Evolutionary conservation across 2,113 vertebrate genomes (phyloP).

Genomic region (Leptobrachium ailaonicum): DNA sequence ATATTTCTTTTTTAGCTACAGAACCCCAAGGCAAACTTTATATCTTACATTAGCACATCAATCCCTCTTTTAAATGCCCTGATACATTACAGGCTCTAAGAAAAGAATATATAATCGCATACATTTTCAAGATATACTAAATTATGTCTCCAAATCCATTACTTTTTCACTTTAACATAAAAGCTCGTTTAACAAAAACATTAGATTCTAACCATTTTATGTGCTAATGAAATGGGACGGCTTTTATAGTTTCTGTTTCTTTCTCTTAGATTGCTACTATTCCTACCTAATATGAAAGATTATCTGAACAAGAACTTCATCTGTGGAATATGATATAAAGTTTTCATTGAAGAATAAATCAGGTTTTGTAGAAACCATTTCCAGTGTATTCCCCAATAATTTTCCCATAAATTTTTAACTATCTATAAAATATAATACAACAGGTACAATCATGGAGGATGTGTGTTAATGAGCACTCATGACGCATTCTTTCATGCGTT

Average conservation of each 20-base stretch:
- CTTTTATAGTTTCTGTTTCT: constrained; percentile 53
- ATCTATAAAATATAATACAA: no score
- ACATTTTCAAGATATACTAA: constrained; percentile 46
- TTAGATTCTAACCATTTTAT: constrained; percentile 52
- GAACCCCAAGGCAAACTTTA: constrained; percentile 1
- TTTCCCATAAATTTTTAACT: no score
- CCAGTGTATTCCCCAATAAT: no score
- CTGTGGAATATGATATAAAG: constrained; percentile 10
- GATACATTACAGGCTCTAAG: constrained; percentile 4
- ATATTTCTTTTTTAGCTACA: constrained; percentile 41
- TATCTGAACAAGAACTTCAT: constrained; percentile 43
- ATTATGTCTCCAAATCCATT: constrained; percentile 51
- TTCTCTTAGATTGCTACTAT: constrained; percentile 52
- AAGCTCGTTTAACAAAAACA: constrained; percentile 54
- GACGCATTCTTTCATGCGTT: no score
- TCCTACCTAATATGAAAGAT: constrained; percentile 37
- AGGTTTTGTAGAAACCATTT: not conserved
- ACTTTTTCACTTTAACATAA: constrained; percentile 49
- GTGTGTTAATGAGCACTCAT: no score
- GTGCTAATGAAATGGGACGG: constrained; percentile 48
- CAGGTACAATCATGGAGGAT: no score
- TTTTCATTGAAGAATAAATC: constrained; percentile 7
- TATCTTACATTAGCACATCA: constrained; percentile 37
- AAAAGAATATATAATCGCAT: constrained; percentile 39
- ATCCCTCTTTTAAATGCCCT: constrained; percentile 1